These are phyloP conservation scores for Hyperoodon ampullatus DNA, from an alignment of 2,113 vertebrate species.

Conservation along the genomic window DNA sequence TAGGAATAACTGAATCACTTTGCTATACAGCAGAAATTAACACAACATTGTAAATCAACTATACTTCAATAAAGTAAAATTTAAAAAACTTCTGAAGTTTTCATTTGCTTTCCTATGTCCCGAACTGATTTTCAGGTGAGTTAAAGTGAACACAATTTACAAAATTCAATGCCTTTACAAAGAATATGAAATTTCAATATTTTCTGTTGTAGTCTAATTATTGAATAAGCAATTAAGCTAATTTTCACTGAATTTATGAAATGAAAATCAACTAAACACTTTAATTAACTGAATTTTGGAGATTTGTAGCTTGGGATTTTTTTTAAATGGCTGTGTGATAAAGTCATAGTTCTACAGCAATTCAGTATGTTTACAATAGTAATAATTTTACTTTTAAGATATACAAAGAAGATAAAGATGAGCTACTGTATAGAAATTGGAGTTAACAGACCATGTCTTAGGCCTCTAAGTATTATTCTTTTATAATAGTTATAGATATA, in stretches of 20 bases:
- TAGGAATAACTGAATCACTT: background rate
- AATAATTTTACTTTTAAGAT: constrained; percentile 11
- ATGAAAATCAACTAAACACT: constrained; percentile 33
- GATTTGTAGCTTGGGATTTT: background rate
- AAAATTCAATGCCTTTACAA: background rate
- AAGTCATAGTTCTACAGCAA: background rate
- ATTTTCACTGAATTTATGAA: constrained; percentile 39
- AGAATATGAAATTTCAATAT: background rate
- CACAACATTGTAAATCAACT: background rate
- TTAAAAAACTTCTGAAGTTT: background rate
- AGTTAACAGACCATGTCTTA: background rate
- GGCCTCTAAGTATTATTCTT: background rate
- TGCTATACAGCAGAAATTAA: background rate
- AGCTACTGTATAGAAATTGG: background rate
- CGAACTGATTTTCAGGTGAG: background rate
- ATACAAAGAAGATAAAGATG: background rate
- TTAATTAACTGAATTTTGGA: constrained; percentile 13
- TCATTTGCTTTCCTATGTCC: background rate
- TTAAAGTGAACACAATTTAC: background rate
- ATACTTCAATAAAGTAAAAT: background rate
- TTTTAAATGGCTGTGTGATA: background rate
- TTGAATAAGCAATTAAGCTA: constrained; percentile 11
- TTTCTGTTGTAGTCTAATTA: background rate
- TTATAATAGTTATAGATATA: background rate
- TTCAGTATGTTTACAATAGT: background rate